phyloP scores from a whole-genome alignment of 1,140 invertebrate species.

The Drosophila kanapiae region DNA sequence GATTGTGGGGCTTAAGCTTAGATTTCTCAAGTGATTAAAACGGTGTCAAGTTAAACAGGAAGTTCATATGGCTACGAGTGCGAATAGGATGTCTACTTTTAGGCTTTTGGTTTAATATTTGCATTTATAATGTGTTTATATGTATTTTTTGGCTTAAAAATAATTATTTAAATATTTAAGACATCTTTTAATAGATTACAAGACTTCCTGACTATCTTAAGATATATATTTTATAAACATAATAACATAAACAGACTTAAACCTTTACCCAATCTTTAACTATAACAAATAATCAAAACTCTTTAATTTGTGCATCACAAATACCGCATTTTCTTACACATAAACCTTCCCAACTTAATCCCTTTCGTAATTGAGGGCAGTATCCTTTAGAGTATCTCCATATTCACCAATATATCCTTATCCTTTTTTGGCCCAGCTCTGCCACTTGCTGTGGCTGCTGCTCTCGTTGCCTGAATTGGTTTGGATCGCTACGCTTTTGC shows the following conservation, averaged over 20 bases:
- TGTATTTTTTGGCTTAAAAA: not conserved
- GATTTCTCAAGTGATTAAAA: slow-evolving; percentile 21
- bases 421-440: slow-evolving; percentile 9
- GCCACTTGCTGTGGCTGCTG: slow-evolving; percentile 21
- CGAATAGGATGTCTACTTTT: not conserved
- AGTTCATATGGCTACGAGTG: not conserved
- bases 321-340: no score
- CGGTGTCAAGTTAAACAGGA: not conserved
- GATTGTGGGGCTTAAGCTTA: slow-evolving; percentile 18
- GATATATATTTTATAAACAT: not conserved
- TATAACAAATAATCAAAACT: not conserved
- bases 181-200: no score
- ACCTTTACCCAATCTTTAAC: not conserved
- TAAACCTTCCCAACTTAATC: not conserved
- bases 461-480: slow-evolving; percentile 45
- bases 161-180: not conserved
- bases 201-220: not conserved
- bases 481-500: slow-evolving; percentile 55
- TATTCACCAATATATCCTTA: not conserved
- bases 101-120: not conserved
- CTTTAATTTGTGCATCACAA: no score
- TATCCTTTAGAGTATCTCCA: slow-evolving; percentile 5
- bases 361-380: not conserved
- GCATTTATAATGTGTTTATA: not conserved
- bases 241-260: not conserved